Percentiles rank a stretch among this genome's conserved stretches.
Conservation (phyloP, 2,797 vertebrate species). For the Lycodopsis pacificus region DNA sequence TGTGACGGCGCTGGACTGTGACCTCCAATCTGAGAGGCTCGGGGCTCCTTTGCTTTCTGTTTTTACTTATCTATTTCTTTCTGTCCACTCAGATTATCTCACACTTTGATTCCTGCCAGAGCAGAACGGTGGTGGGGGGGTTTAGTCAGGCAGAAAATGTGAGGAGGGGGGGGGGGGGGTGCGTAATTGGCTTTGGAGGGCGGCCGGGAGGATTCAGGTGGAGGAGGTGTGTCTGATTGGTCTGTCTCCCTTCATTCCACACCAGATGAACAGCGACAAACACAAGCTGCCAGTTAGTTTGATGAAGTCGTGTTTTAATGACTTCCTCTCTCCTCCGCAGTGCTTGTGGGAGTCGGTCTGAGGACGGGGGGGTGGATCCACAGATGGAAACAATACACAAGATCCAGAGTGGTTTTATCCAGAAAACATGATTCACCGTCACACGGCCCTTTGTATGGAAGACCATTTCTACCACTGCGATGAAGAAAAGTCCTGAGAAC, state of each 20-base stretch:
- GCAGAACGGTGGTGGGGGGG: conserved; percentile 26
- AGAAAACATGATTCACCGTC: background rate
- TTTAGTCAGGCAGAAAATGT: conserved; percentile 59
- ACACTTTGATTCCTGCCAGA: conserved; percentile 54
- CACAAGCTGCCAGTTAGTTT: conserved; percentile 36
- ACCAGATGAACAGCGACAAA: conserved; percentile 55
- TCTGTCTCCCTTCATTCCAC: conserved; percentile 52
- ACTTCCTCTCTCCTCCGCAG: conserved; percentile 9
- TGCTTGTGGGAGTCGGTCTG: conserved; percentile 4
- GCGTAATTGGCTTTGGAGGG: conserved; percentile 68
- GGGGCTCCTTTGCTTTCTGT: background rate
- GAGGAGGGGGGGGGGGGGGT: conserved; percentile 32
- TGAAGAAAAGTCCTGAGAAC: too few species aligned
- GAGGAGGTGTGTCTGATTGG: conserved; percentile 65
- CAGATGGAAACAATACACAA: background rate
- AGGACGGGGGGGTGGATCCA: too few species aligned
- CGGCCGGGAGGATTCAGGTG: conserved; percentile 40
- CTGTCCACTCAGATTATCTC: conserved; percentile 66
- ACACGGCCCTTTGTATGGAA: background rate
- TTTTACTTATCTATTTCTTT: background rate
- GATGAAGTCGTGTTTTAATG: conserved; percentile 47
- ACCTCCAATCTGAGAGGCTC: conserved; percentile 56
- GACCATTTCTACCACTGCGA: too few species aligned
- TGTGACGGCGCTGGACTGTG: conserved; percentile 34
- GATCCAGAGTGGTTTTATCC: too few species aligned